Conservation (phyloP, 1,140 invertebrate species). For the Brachionus asplanchnoidis region DNA sequence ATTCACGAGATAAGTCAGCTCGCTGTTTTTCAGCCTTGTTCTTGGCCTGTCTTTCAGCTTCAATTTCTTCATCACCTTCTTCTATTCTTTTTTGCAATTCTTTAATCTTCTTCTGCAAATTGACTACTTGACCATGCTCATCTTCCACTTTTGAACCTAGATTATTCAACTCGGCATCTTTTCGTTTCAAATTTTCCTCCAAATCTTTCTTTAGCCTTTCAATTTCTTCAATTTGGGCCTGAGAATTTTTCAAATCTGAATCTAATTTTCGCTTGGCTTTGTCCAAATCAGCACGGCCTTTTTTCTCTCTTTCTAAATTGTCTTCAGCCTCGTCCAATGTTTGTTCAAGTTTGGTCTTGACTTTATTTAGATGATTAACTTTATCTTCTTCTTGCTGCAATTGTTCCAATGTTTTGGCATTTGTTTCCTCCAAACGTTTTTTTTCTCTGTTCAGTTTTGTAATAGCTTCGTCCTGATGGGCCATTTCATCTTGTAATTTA, state of each 20-base stretch:
- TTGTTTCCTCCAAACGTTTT: constrained; percentile 88
- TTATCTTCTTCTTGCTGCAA: constrained; percentile 96
- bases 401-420: constrained; percentile 91
- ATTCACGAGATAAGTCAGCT: constrained; percentile 86
- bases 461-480: constrained; percentile 96
- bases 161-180: constrained; percentile 91
- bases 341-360: constrained; percentile 94
- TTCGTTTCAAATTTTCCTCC: constrained; percentile 71
- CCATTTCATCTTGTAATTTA: constrained; percentile 78
- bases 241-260: constrained; percentile 93
- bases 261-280: constrained; percentile 87
- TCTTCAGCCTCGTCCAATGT: constrained; percentile 96
- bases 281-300: constrained; percentile 92
- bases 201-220: constrained; percentile 96
- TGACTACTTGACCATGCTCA: constrained; percentile 88
- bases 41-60: constrained; percentile 88
- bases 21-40: constrained; percentile 84
- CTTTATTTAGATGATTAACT: constrained; percentile 97
- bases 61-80: constrained; percentile 93
- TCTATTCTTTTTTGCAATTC: constrained; percentile 79
- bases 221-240: constrained; percentile 92
- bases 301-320: constrained; percentile 95
- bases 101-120: constrained; percentile 96
- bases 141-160: constrained; percentile 93
- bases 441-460: constrained; percentile 99